Evolutionary conservation across 2,797 vertebrate genomes (phyloP), one percentile per base, ranked within the genome.

Genomic region (Gymnothorax javanicus): DNA sequence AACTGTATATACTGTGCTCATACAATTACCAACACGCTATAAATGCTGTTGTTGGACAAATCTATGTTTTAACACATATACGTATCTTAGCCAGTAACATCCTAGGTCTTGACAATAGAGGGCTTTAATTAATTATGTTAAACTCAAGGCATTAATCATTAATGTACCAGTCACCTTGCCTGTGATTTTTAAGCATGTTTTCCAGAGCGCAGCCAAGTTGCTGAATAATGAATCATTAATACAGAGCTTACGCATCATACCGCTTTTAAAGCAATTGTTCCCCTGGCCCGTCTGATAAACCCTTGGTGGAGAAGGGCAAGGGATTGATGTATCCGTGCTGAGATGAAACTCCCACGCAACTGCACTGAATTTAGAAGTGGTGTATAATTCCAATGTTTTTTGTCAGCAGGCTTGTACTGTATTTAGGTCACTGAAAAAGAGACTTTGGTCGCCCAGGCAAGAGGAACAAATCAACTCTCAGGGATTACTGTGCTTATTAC

Each of bases 171-270:
- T 88, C 91, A 91, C 91, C 88, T 89, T 91, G 87, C 64, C 85
- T 89, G 87, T 86, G 88, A 88, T 87, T 89, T 91, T 91, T 79
- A 88, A 86, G 88, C 83, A 69, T 79, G 60, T 92, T 75, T 92
- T 89, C 90, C 87, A 71, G 86, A 91, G 91, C 92, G 59, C 54
- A 33, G 86, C 84, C 77, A 89, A 90, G 92, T 93, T 89, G 83
- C 91, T 92, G 93, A 94, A 94, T 92, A 92, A 94, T 93, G 92
- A 94, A 93, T 93, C 91, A 27, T 62, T 87, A 92, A 92, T 93
- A 93, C 90, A 91, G 73, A 73, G 94, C 90, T 93, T 94, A 92
- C 89, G 89, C 88, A 91, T 94, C 93, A 95, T 95, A 91, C 94
- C 88, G 85, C 90, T 90, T 94, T 93, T 92, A 94, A 95, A 94